phyloP scores from a whole-genome alignment of 2,113 vertebrate genomes.

The Rhinoptilus africanus region DNA sequence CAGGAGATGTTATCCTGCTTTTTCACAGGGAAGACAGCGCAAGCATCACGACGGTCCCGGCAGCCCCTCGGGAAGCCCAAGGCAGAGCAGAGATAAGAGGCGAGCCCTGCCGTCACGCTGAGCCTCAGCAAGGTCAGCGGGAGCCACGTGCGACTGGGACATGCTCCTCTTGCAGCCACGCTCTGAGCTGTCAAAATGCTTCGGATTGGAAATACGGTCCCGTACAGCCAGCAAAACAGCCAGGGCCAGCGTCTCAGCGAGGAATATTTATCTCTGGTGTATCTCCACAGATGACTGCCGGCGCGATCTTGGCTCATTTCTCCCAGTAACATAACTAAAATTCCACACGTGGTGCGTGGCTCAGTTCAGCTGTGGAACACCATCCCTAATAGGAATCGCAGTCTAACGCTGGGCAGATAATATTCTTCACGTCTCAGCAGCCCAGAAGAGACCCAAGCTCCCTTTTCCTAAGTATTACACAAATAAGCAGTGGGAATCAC shows the following conservation, averaged over 20 bases:
- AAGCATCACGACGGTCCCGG: background rate
- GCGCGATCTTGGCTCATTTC: background rate
- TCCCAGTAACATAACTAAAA: conserved; percentile 53
- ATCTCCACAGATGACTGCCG: background rate
- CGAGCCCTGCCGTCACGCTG: rapidly evolving
- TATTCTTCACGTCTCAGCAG: background rate
- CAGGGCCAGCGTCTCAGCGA: background rate
- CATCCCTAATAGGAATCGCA: conserved; percentile 45
- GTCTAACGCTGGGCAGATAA: background rate
- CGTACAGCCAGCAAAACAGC: background rate
- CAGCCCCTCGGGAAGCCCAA: background rate
- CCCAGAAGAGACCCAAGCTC: background rate
- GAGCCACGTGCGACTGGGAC: background rate
- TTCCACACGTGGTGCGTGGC: conserved; percentile 42
- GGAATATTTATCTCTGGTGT: conserved; percentile 24
- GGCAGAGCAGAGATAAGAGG: background rate
- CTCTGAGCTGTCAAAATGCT: conserved; percentile 5
- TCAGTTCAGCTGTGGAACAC: conserved; percentile 32
- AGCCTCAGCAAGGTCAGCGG: background rate
- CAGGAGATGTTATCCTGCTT: background rate
- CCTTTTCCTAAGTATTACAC: background rate
- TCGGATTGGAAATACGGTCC: background rate
- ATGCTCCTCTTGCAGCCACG: background rate
- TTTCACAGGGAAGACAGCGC: background rate
- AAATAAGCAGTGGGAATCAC: background rate